phyloP scores from a whole-genome alignment of 2,888 invertebrate genomes.

The Schizotus pectinicornis region DNA sequence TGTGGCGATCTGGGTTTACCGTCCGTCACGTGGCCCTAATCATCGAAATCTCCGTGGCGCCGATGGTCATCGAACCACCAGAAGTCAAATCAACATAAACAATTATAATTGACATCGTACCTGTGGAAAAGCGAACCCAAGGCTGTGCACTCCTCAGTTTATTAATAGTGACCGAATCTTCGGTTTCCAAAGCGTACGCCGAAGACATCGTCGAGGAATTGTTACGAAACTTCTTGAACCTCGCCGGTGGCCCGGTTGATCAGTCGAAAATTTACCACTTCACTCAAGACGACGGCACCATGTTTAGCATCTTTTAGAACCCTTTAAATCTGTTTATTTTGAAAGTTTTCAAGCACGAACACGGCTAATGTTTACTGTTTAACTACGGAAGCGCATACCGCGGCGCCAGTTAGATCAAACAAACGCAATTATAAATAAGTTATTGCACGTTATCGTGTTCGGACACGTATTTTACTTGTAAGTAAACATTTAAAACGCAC shows the following conservation, averaged over 20 bases:
- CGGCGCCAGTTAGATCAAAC: conserved; percentile 43
- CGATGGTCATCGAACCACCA: conserved; percentile 14
- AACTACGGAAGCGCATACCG: conserved; percentile 21
- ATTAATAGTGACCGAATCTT: conserved; percentile 43
- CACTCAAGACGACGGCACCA: conserved; percentile 19
- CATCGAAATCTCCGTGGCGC: neutral
- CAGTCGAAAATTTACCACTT: neutral
- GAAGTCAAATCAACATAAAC: neutral
- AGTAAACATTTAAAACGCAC: neutral
- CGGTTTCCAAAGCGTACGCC: conserved; percentile 33
- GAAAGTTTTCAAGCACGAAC: conserved; percentile 36
- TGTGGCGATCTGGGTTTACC: neutral
- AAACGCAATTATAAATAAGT: conserved; percentile 31
- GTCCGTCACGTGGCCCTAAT: neutral
- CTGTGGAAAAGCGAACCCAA: conserved; percentile 46
- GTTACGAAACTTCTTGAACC: neutral
- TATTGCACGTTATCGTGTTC: conserved; percentile 12
- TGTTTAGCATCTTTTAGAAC: conserved; percentile 29
- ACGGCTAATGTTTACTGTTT: conserved; percentile 25
- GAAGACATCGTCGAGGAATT: conserved; percentile 26
- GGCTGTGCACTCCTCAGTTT: conserved; percentile 39
- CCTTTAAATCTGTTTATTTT: conserved; percentile 40
- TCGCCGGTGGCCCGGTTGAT: neutral
- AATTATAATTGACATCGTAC: conserved; percentile 34
- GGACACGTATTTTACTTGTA: neutral